A percentile compares a stretch with the other conserved stretches of the same genome.
These are phyloP conservation scores for Philypnodon macrostomus DNA, from an alignment of 2,797 vertebrate species.

Conservation along the genomic window DNA sequence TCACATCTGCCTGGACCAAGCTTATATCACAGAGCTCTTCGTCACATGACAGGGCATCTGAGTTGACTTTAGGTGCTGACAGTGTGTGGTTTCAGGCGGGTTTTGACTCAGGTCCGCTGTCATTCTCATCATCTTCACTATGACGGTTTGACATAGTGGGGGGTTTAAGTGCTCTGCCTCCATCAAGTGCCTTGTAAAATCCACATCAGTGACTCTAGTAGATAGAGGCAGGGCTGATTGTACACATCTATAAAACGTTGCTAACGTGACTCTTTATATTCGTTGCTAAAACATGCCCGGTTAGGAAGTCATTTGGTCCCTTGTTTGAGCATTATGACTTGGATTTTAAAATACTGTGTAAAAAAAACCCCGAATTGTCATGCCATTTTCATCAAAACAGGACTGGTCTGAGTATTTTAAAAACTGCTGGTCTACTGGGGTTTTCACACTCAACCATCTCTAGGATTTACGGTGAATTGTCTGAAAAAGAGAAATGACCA, in stretches of 20 bases:
- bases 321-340: too few relatives aligned
- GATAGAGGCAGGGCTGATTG: background rate
- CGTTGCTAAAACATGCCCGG: constrained; percentile 10
- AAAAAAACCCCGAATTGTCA: too few relatives aligned
- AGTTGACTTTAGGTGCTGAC: too few relatives aligned
- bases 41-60: too few relatives aligned
- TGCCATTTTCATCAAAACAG: too few relatives aligned
- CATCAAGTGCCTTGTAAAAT: constrained; percentile 21
- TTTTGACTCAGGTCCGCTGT: constrained; percentile 39
- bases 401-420: too few relatives aligned
- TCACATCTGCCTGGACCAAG: background rate
- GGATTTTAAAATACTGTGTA: too few relatives aligned
- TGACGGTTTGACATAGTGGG: constrained; percentile 39
- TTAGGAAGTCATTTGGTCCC: background rate
- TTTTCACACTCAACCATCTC: too few relatives aligned
- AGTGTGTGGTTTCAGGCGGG: constrained; percentile 12
- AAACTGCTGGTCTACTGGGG: too few relatives aligned
- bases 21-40: too few relatives aligned
- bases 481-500: too few relatives aligned
- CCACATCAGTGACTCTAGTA: constrained; percentile 18
- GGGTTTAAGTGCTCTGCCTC: constrained; percentile 18
- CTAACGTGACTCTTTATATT: constrained; percentile 9
- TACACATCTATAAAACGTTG: constrained; percentile 15
- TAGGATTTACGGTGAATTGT: too few relatives aligned
- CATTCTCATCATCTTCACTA: constrained; percentile 56